Percentiles rank a stretch among this genome's conserved stretches.
Conservation (phyloP, 2,797 vertebrate species). For the Cynodonichthys magdalenae region DNA sequence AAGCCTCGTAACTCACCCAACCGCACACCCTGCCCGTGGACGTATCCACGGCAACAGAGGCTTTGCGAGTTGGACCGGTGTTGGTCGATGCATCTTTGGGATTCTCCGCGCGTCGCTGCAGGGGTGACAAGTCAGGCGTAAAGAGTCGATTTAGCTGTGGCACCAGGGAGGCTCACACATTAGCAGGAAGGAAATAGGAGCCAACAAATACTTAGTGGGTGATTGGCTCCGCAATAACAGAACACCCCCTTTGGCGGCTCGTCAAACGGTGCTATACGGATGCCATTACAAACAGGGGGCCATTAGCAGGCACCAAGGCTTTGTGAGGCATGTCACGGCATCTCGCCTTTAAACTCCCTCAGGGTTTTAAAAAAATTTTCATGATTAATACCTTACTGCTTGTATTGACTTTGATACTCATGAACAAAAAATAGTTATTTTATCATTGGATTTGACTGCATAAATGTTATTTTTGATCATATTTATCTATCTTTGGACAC, state of each 20-base stretch:
- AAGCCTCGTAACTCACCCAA: slow-evolving; percentile 56
- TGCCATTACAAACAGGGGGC: slow-evolving; percentile 75
- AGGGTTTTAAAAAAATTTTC: slow-evolving; percentile 45
- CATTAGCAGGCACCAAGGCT: slow-evolving; percentile 68
- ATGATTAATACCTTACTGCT: slow-evolving; percentile 37
- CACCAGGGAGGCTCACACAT: slow-evolving; percentile 75
- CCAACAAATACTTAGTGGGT: slow-evolving; percentile 79
- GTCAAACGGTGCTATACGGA: slow-evolving; percentile 72
- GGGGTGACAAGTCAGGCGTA: slow-evolving; percentile 76
- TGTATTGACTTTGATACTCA: not conserved
- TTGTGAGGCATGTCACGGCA: slow-evolving; percentile 66
- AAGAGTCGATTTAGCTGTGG: slow-evolving; percentile 78
- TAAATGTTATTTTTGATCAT: no score
- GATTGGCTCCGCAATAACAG: slow-evolving; percentile 82
- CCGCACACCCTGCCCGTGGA: slow-evolving; percentile 57
- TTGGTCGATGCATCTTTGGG: slow-evolving; percentile 64
- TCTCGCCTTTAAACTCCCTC: slow-evolving; percentile 40
- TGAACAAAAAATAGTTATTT: no score
- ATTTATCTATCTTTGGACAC: no score
- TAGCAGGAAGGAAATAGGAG: slow-evolving; percentile 76
- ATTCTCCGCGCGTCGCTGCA: slow-evolving; percentile 66
- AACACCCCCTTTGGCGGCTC: slow-evolving; percentile 77
- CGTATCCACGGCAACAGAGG: slow-evolving; percentile 71
- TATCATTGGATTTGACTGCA: no score
- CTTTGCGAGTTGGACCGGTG: slow-evolving; percentile 35